Conservation (phyloP, 2,113 vertebrate genomes). For the Chauna torquata region DNA sequence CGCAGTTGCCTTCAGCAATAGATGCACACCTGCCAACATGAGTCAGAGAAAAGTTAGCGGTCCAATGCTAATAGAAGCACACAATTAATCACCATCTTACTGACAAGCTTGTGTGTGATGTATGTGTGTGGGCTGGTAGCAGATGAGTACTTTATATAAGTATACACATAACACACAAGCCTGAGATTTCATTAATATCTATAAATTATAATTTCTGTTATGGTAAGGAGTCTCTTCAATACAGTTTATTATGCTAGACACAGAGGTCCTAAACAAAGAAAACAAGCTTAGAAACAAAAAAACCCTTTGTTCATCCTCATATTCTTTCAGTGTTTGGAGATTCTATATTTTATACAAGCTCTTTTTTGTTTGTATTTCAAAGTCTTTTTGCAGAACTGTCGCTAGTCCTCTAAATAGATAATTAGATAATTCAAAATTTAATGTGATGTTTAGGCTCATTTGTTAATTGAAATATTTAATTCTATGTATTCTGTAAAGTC, state of each 20-base stretch:
- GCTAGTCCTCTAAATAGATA: not conserved
- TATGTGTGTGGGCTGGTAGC: not conserved
- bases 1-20: not conserved
- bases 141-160: not conserved
- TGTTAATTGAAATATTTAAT: not conserved
- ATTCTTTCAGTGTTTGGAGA: not conserved
- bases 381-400: slow-evolving; percentile 7
- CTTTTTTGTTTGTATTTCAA: not conserved
- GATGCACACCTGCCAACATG: slow-evolving; percentile 16
- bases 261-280: slow-evolving; percentile 36
- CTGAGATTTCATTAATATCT: slow-evolving; percentile 13
- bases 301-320: not conserved
- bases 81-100: slow-evolving; percentile 11
- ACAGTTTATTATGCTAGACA: not conserved
- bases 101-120: not conserved
- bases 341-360: not conserved
- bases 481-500: not conserved
- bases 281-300: not conserved
- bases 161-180: not conserved
- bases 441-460: not conserved
- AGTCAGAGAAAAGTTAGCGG: not conserved
- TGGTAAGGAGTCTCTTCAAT: not conserved
- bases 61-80: not conserved
- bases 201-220: not conserved
- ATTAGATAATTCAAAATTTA: not conserved